Base-by-base conservation (phyloP, 2,888 invertebrate species). In the Lasioglossum leucozonium region DNA sequence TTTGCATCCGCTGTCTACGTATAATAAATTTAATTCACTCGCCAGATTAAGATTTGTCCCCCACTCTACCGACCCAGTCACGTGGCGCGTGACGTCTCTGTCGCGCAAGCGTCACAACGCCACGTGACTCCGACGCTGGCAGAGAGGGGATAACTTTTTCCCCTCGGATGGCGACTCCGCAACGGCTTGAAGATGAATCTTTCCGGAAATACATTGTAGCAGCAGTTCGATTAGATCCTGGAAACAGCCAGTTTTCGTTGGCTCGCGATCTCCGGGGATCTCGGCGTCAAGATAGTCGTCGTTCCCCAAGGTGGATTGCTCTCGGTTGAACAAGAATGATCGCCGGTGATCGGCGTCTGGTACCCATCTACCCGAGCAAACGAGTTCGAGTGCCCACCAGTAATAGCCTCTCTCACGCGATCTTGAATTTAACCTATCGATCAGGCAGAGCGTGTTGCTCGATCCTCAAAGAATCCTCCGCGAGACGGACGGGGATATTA, bases 341-440 rank as follows among this genome's bases (percentile, higher is more conserved):
- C 79, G 83, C 55, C 55, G 76, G 85, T 84, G 85, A 89, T 87
- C 89, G 89, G 69, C 77, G 86, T 82, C 81, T 82, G 85, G 81
- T 86, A 85, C 67, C 89, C 73, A 84, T 89, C 86, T 77, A 81
- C 40, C 77, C 89, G 79, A 87, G n/a, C 84, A 69, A 86, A 81
- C 69, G 78, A 81, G 82, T 34, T 72, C 58, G 82, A 86, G 86
- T 79, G 80, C 73, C 87, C 74, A 62, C 55, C 80, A 62, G 74
- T 88, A 88, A 89, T 89, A 83, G 84, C 86, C 87, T 79, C 86
- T 87, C 89, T 89, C 89, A 85, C 89, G 89, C 87, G 89, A 88
- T 89, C 89, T 86, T 81, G 80, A 89, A 89, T 89, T 88, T 86
- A 84, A 87, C 76, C 85, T 84, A 89, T 89, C 89, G 89, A 89